These are phyloP conservation scores for Mamestra brassicae DNA, from an alignment of 2,888 invertebrate species.

Conservation along the genomic window DNA sequence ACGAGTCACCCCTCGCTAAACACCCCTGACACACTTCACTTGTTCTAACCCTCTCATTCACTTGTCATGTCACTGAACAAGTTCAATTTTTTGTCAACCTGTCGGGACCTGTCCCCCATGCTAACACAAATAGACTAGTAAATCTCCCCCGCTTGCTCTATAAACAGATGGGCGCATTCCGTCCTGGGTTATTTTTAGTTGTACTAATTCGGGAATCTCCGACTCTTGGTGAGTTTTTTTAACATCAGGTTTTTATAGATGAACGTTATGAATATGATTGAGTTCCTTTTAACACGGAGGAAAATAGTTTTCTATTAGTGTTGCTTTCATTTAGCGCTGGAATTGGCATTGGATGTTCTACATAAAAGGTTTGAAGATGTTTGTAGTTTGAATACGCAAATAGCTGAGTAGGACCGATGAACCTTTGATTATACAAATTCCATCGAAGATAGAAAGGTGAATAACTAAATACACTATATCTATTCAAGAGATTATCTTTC, in stretches of 20 bases:
- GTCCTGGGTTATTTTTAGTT: slow-evolving; percentile 80
- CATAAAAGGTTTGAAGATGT: slow-evolving; percentile 19
- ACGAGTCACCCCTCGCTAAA: slow-evolving; percentile 34
- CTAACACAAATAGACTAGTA: slow-evolving; percentile 76
- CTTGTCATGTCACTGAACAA: slow-evolving; percentile 64
- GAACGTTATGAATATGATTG: slow-evolving; percentile 56
- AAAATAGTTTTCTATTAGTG: slow-evolving; percentile 35
- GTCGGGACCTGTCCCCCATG: slow-evolving; percentile 77
- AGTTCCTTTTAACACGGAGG: slow-evolving; percentile 43
- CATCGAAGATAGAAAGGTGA: background rate
- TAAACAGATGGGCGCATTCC: slow-evolving; percentile 88
- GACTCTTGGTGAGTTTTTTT: slow-evolving; percentile 71
- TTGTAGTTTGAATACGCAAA: slow-evolving; percentile 17
- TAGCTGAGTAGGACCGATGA: slow-evolving; percentile 13
- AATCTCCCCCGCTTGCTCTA: slow-evolving; percentile 85
- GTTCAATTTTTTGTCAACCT: slow-evolving; percentile 78
- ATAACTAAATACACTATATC: background rate
- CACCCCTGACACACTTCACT: slow-evolving; percentile 61
- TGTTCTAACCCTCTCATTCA: slow-evolving; percentile 65
- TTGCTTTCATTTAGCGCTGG: slow-evolving; percentile 14
- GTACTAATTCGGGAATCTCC: slow-evolving; percentile 84
- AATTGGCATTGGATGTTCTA: slow-evolving; percentile 31
- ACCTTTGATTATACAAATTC: slow-evolving; percentile 15
- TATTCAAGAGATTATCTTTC: slow-evolving; percentile 3
- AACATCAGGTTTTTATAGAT: slow-evolving; percentile 59